A percentile compares a stretch with the other conserved stretches of the same genome.
Conservation (phyloP, 1,140 invertebrate genomes). For the Argopecten irradians region DNA sequence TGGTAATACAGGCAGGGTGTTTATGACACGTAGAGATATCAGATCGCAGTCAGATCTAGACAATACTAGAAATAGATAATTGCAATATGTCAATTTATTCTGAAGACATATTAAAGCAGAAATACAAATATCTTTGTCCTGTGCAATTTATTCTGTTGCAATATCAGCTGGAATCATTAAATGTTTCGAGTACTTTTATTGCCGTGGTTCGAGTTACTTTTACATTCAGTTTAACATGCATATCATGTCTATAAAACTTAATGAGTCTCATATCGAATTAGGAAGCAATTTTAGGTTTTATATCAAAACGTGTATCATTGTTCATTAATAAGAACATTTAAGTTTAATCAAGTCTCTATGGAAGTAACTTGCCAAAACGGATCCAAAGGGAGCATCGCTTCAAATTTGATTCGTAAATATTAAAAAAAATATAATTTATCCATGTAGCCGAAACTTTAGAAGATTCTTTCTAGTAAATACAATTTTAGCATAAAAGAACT, state of each 20-base stretch:
- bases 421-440: no score
- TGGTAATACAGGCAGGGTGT: neutral
- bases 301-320: no score
- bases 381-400: no score
- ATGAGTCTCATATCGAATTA: no score
- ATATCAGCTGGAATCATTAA: neutral
- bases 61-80: neutral
- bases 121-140: neutral
- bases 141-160: neutral
- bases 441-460: no score
- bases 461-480: no score
- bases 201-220: neutral
- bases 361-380: no score
- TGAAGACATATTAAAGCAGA: neutral
- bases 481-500: no score
- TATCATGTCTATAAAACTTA: neutral
- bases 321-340: no score
- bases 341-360: no score
- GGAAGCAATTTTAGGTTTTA: no score
- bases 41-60: neutral
- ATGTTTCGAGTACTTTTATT: neutral
- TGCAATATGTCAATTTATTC: neutral
- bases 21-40: neutral
- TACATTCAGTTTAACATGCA: neutral
- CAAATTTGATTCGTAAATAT: no score